These are phyloP conservation scores for Remorina albescens DNA, from an alignment of 2,797 vertebrate genomes.

Conservation along the genomic window DNA sequence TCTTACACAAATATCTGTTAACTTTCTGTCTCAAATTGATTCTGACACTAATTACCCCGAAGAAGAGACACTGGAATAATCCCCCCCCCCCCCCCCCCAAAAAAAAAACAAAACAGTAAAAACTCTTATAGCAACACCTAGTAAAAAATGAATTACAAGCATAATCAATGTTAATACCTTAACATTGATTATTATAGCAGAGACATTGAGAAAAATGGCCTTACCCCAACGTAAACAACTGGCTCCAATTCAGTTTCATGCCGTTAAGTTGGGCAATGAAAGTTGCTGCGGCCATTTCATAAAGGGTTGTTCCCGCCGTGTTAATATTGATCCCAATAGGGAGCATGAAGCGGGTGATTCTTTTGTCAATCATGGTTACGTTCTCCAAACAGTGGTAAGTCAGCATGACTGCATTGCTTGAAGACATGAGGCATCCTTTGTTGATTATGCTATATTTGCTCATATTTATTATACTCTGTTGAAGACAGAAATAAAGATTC, in stretches of 20 bases:
- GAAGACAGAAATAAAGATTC: not conserved
- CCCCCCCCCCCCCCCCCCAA: too few species aligned
- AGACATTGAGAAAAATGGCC: not conserved
- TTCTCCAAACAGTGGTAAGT: not conserved
- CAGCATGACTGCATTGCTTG: not conserved
- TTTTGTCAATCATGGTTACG: not conserved
- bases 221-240: not conserved
- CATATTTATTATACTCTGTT: not conserved
- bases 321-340: not conserved
- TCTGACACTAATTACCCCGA: too few species aligned
- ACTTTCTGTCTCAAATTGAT: too few species aligned
- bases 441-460: not conserved
- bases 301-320: not conserved
- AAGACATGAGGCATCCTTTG: not conserved
- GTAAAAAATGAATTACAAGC: too few species aligned
- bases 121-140: too few species aligned
- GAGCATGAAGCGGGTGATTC: not conserved
- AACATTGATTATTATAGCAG: too few species aligned
- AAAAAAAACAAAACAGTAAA: not conserved
- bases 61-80: too few species aligned
- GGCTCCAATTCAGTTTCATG: not conserved
- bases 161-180: not conserved
- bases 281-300: not conserved
- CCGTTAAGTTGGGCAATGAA: not conserved
- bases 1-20: not conserved